Percentiles rank a stretch among this genome's conserved stretches.
phyloP scores from a whole-genome alignment of 1,140 invertebrate genomes.

The Stegodyphus dumicola region DNA sequence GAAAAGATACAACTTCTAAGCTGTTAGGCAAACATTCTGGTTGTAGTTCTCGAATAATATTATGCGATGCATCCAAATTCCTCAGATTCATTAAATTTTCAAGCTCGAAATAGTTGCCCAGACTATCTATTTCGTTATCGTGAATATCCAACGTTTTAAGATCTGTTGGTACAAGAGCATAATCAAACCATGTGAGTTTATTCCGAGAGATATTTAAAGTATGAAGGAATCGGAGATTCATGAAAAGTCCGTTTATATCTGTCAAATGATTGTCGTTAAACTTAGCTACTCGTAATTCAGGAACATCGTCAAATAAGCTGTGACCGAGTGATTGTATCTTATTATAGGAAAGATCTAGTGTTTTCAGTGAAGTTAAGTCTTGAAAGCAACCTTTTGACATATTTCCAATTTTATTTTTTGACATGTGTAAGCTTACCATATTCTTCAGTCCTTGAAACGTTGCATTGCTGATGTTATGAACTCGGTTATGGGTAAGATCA shows the following conservation, averaged over 20 bases:
- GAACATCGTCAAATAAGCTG: conserved; percentile 82
- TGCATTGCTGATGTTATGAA: conserved; percentile 68
- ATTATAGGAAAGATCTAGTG: conserved; percentile 89
- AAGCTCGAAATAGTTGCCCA: conserved; percentile 84
- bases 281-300: conserved; percentile 84
- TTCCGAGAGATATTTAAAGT: conserved; percentile 94
- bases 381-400: conserved; percentile 79
- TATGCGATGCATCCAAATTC: conserved; percentile 81
- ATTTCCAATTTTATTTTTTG: conserved; percentile 80
- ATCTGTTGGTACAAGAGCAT: conserved; percentile 81
- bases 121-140: conserved; percentile 84
- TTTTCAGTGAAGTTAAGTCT: conserved; percentile 84
- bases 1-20: conserved; percentile 82
- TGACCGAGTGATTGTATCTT: conserved; percentile 85
- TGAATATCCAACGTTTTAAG: conserved; percentile 91
- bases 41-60: conserved; percentile 81
- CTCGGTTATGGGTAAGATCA: conserved; percentile 88
- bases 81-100: conserved; percentile 75
- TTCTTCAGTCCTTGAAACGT: conserved; percentile 74
- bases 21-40: conserved; percentile 79
- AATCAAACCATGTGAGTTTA: conserved; percentile 90
- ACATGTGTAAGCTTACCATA: conserved; percentile 84
- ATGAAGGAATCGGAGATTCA: conserved; percentile 81
- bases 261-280: conserved; percentile 86
- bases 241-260: conserved; percentile 86